A percentile compares a stretch with the other conserved stretches of the same genome.
Evolutionary conservation across 2,113 vertebrate species (phyloP).

Genomic region (Chloropsis cyanopogon): DNA sequence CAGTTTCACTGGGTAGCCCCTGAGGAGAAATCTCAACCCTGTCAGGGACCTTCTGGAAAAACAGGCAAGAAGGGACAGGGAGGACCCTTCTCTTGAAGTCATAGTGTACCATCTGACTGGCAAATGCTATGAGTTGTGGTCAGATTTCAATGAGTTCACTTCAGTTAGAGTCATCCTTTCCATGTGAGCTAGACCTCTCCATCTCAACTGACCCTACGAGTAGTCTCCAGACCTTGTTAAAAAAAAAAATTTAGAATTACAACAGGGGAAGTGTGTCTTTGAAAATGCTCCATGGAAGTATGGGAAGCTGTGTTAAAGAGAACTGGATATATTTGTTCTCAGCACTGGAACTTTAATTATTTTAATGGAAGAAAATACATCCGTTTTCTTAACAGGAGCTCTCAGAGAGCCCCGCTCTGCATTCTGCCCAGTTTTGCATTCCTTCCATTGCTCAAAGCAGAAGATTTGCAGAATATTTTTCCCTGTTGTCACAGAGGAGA

Average conservation of each 20-base stretch:
- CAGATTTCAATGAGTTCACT: neutral
- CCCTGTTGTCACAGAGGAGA: neutral
- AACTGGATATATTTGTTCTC: neutral
- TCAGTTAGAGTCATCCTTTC: neutral
- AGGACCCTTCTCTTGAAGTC: neutral
- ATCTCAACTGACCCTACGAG: neutral
- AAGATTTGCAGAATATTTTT: neutral
- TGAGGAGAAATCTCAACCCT: neutral
- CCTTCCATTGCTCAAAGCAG: neutral
- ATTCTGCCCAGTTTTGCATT: neutral
- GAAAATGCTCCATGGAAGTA: neutral
- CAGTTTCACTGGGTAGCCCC: neutral
- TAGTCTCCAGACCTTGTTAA: neutral
- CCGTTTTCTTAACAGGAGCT: neutral
- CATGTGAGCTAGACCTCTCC: neutral
- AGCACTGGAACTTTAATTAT: neutral
- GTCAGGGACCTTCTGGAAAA: neutral
- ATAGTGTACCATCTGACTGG: too few relatives aligned
- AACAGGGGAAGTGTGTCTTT: neutral
- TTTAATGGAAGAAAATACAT: conserved; percentile 36
- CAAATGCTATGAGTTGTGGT: neutral
- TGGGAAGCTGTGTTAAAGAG: neutral
- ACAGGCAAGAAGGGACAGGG: neutral
- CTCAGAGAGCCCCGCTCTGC: neutral
- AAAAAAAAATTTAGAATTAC: neutral